These are phyloP conservation scores for human DNA, from an alignment of 2,113 vertebrate genomes.

Conservation along the genomic window GRCh38 chr6:29038501-29039000, in stretches of 20 bases:
- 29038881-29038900: not conserved
- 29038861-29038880: not conserved
- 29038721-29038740: not conserved
- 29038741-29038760: not conserved
- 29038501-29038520: not conserved
- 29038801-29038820: not conserved
- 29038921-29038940: not conserved
- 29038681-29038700: not conserved
- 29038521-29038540: not conserved
- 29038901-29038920: not conserved
- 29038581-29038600: not conserved
- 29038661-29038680: not conserved
- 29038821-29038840: not conserved
- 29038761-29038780: not conserved
- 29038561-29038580: not conserved
- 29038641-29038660: not conserved
- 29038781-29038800: not conserved
- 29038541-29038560: not conserved
- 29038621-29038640: not conserved
- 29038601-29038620: not conserved
- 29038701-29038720: not conserved
- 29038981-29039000: not conserved
- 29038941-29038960: not conserved
- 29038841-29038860: not conserved
- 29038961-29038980: not conserved